A percentile compares a stretch with the other conserved stretches of the same genome.
Evolutionary conservation across 1,140 invertebrate genomes (phyloP).

Genomic region (Polypedilum vanderplanki): DNA sequence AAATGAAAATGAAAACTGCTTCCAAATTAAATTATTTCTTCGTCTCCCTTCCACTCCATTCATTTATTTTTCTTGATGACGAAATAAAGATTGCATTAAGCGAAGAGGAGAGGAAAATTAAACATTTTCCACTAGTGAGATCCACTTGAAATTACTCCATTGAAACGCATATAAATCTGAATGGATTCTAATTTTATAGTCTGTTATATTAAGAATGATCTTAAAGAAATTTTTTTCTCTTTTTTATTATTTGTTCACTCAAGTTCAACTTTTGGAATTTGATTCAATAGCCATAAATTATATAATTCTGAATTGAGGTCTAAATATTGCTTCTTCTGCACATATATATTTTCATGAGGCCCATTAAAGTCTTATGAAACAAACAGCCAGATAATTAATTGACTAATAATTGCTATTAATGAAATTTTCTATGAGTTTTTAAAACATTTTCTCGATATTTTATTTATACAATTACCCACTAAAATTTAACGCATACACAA

Average conservation of each 20-base stretch:
- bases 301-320: neutral
- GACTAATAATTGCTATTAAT: conserved; percentile 8
- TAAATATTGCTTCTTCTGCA: neutral
- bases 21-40: neutral
- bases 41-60: too few species aligned
- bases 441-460: neutral
- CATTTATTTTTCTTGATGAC: neutral
- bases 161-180: neutral
- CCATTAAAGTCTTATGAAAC: conserved; percentile 18
- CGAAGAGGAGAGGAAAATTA: too few species aligned
- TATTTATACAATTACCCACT: conserved; percentile 12
- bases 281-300: conserved; percentile 11
- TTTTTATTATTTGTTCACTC: conserved; percentile 7
- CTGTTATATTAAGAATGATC: conserved; percentile 14
- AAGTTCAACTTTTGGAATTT: conserved; percentile 3
- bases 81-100: conserved; percentile 16
- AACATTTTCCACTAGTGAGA: neutral
- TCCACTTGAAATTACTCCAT: conserved; percentile 9
- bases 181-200: conserved; percentile 25
- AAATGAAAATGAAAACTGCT: neutral
- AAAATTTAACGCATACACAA: neutral
- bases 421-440: neutral
- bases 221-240: neutral
- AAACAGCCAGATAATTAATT: conserved; percentile 1
- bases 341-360: neutral